These are phyloP conservation scores for Rhamphomyia laevipes DNA, from an alignment of 2,888 invertebrate species.

Conservation along the genomic window DNA sequence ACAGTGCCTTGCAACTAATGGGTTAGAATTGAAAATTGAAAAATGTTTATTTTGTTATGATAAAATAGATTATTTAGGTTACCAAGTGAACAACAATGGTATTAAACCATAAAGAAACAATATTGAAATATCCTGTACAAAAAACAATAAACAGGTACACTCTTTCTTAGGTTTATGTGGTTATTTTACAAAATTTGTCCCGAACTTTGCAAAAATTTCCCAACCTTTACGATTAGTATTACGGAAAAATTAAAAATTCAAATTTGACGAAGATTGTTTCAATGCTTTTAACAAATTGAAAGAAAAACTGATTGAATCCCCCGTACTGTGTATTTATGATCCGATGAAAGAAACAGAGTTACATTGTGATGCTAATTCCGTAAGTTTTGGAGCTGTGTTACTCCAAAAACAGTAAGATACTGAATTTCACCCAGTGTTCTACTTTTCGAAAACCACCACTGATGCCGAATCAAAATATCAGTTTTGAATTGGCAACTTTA, in stretches of 20 bases:
- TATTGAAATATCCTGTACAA: constrained; percentile 15
- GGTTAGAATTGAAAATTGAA: constrained; percentile 6
- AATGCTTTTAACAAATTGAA: constrained; percentile 11
- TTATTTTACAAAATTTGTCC: constrained; percentile 21
- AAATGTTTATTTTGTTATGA: constrained; percentile 15
- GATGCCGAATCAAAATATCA: too few species aligned
- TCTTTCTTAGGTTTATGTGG: constrained; percentile 19
- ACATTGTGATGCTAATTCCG: constrained; percentile 21
- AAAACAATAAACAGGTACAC: constrained; percentile 14
- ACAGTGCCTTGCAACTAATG: constrained; percentile 7
- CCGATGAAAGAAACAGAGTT: constrained; percentile 20
- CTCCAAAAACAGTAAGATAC: too few species aligned
- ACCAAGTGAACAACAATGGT: constrained; percentile 12
- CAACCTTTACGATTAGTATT: constrained; percentile 1
- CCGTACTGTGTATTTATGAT: constrained; percentile 21
- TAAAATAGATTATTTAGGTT: constrained; percentile 16
- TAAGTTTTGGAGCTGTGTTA: constrained; percentile 21
- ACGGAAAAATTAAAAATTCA: not conserved
- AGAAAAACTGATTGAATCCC: constrained; percentile 11
- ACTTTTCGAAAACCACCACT: too few species aligned
- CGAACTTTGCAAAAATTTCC: constrained; percentile 12
- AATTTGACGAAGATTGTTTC: constrained; percentile 5
- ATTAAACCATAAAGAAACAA: constrained; percentile 17
- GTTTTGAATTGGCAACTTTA: too few species aligned
- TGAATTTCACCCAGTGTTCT: too few species aligned